These are phyloP conservation scores for Pogonomyrmex californicus DNA, from an alignment of 1,140 invertebrate species.

Conservation along the genomic window DNA sequence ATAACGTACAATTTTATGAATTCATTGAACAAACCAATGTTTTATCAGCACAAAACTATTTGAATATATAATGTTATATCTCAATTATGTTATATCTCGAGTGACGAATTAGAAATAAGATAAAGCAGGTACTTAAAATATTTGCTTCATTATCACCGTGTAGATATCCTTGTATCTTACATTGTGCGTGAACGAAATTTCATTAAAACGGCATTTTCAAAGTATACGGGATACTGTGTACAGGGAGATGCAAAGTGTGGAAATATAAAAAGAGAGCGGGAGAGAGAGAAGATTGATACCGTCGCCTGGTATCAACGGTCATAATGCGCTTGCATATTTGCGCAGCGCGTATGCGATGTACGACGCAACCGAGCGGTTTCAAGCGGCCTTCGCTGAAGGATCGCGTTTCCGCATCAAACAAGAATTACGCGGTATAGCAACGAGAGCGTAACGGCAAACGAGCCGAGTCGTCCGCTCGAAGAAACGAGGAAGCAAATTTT, in stretches of 20 bases:
- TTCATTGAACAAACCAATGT: background rate
- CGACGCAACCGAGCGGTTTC: conserved; percentile 67
- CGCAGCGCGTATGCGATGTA: conserved; percentile 61
- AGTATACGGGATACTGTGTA: background rate
- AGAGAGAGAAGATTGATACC: conserved; percentile 13
- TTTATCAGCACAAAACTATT: background rate
- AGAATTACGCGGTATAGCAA: conserved; percentile 71
- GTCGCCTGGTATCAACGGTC: conserved; percentile 43
- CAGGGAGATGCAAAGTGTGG: background rate
- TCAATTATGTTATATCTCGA: too few species aligned
- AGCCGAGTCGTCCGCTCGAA: conserved; percentile 69
- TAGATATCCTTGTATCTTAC: conserved; percentile 9
- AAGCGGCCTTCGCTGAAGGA: conserved; percentile 50
- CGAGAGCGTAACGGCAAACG: conserved; percentile 71
- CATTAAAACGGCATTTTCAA: conserved; percentile 25
- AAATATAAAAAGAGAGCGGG: background rate
- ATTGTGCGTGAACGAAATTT: conserved; percentile 15
- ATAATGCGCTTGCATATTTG: conserved; percentile 72
- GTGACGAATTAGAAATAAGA: background rate
- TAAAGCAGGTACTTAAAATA: background rate
- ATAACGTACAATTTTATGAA: background rate
- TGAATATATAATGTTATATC: background rate
- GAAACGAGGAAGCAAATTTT: conserved; percentile 69
- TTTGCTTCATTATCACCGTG: background rate
- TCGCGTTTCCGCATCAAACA: conserved; percentile 71